Evolutionary conservation across 2,888 invertebrate species (phyloP), one percentile per base, ranked within the genome.

Genomic region (Theretra japonica): DNA sequence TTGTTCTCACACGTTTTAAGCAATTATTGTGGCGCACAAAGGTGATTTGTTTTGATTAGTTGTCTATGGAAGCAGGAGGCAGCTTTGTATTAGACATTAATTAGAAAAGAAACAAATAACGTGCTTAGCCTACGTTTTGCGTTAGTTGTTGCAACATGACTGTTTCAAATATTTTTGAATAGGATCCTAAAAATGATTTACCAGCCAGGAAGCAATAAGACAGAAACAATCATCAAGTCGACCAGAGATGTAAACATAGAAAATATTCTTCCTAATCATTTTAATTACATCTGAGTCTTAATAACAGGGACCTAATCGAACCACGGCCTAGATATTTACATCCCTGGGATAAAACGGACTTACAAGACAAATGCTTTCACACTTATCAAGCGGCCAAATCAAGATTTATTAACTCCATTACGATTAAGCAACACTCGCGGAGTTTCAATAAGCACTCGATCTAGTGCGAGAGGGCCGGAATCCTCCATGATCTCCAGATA

Each of bases 401-500:
- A 65, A 65, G 65, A 65, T 65, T 65, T 65, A 41, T 65, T 65
- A 23, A 65, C 48, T 65, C 65, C 65, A 65, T 65, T 75, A 75
- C 74, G 76, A 79, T 77, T 76, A 79, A 77, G 73, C 75, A 69
- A 74, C 73, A 73, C 74, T 75, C 72, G 65, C 69, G 77, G 76
- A 76, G 81, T 82, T 81, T 80, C 76, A 79, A 79, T 77, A 77
- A 78, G 76, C 74, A 76, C 79, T 82, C 68, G 70, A 74, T 70
- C 30, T 59, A 57, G 65, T 41, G n/a, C 23, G 62, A 23, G 69
- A 69, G 72, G 72, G 72, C 85, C 79, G 75, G 82, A 91, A 92
- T 90, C 90, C 92, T 88, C 84, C 82, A 79, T 86, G 89, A 89
- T 89, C 90, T 86, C 84, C 78, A 83, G 93, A 94, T 94, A 94